Evolutionary conservation across 2,888 invertebrate genomes (phyloP).

Genomic region (Calameuta filiformis): DNA sequence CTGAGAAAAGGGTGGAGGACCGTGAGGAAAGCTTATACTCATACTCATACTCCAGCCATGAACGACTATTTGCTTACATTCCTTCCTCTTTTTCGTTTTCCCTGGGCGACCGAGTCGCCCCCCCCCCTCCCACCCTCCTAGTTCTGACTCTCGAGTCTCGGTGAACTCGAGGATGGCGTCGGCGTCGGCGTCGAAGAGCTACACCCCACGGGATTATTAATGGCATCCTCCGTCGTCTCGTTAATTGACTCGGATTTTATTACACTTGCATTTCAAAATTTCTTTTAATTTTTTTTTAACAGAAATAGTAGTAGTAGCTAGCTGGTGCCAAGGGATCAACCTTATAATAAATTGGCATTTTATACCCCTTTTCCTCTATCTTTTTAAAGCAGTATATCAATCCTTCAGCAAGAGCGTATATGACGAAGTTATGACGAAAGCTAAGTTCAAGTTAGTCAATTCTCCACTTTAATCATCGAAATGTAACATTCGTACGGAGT

Average conservation of each 20-base stretch:
- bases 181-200: conserved; percentile 19
- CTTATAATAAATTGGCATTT: conserved; percentile 39
- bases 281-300: conserved; percentile 19
- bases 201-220: conserved; percentile 52
- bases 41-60: conserved; percentile 33
- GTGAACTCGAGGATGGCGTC: conserved; percentile 15
- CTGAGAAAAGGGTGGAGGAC: conserved; percentile 22
- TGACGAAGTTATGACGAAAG: not conserved
- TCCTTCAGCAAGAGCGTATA: not conserved
- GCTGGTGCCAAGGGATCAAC: conserved; percentile 24
- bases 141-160: conserved; percentile 16
- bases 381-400: not conserved
- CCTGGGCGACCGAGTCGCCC: conserved; percentile 12
- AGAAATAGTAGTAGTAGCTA: conserved; percentile 41
- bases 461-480: conserved; percentile 19
- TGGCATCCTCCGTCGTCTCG: conserved; percentile 50
- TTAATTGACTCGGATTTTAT: conserved; percentile 61
- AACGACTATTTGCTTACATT: conserved; percentile 52
- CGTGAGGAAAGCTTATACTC: conserved; percentile 25
- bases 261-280: conserved; percentile 40
- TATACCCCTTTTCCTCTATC: not conserved
- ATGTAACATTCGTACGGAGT: conserved; percentile 11
- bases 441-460: not conserved
- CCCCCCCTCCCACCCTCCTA: not conserved
- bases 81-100: conserved; percentile 31